phyloP scores from a whole-genome alignment of 30 jellyfish, hydroid and myxozoan species.

The Cassiopea andromeda region DNA sequence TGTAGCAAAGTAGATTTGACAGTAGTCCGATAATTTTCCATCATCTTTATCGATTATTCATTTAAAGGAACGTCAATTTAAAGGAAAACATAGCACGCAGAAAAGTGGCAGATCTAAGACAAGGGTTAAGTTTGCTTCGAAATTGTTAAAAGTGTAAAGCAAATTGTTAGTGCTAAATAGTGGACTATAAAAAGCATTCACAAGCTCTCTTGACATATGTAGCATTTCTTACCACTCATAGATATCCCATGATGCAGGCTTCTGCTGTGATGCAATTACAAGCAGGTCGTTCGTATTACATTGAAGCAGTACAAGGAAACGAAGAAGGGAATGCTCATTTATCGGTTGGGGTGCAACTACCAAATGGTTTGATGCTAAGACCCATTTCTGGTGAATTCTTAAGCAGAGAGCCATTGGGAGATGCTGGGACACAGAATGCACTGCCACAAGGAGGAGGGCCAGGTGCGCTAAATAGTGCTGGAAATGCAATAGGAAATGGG shows the following conservation, averaged over 20 bases:
- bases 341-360: conserved; percentile 92
- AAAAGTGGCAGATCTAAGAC: no score
- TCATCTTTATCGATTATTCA: no score
- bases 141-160: no score
- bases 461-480: conserved; percentile 78
- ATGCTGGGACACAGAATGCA: conserved; percentile 40
- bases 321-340: conserved; percentile 78
- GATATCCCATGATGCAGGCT: conserved; percentile 90
- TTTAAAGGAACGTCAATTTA: no score
- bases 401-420: conserved; percentile 84
- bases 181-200: not conserved
- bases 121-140: no score
- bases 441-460: conserved; percentile 82
- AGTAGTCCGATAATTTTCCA: no score
- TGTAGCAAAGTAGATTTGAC: no score
- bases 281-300: conserved; percentile 92
- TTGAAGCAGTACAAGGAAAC: conserved; percentile 85
- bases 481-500: conserved; percentile 51
- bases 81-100: no score
- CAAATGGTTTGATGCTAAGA: conserved; percentile 83
- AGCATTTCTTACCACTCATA: not conserved
- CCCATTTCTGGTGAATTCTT: conserved; percentile 91
- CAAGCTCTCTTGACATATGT: not conserved
- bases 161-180: no score
- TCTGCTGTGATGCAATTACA: conserved; percentile 83